Percentiles rank a stretch among this genome's conserved stretches.
These are phyloP conservation scores for Latheticus oryzae DNA, from an alignment of 2,888 invertebrate genomes.

Conservation along the genomic window DNA sequence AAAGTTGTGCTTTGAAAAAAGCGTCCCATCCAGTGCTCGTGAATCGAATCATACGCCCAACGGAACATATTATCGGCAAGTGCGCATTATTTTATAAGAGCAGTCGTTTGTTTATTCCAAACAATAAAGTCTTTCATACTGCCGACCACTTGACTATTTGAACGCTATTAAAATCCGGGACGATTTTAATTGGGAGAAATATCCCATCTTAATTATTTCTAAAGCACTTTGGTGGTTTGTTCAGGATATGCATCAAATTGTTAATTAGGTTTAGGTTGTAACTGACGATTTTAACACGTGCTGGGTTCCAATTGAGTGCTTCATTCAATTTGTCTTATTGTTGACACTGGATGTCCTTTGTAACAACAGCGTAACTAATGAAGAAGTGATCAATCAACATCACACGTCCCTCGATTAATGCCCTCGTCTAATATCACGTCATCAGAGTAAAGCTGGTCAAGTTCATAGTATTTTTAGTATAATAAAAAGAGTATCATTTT, in stretches of 20 bases:
- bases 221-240: slow-evolving; percentile 13
- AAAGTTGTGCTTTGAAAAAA: slow-evolving; percentile 27
- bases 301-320: slow-evolving; percentile 24
- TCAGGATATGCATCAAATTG: slow-evolving; percentile 22
- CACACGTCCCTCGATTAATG: slow-evolving; percentile 11
- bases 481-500: slow-evolving; percentile 34
- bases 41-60: slow-evolving; percentile 62
- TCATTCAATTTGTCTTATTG: slow-evolving; percentile 42
- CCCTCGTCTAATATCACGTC: slow-evolving; percentile 9
- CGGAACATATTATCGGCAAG: slow-evolving; percentile 60
- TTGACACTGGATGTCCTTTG: slow-evolving; percentile 41
- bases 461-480: slow-evolving; percentile 39
- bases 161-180: slow-evolving; percentile 49
- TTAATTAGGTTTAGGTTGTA: slow-evolving; percentile 32
- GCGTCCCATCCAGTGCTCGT: slow-evolving; percentile 28
- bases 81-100: slow-evolving; percentile 63
- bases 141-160: slow-evolving; percentile 57
- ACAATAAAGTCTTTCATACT: slow-evolving; percentile 61
- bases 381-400: slow-evolving; percentile 37
- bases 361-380: slow-evolving; percentile 38
- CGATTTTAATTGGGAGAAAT: slow-evolving; percentile 58
- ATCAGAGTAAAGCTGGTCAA: slow-evolving; percentile 35
- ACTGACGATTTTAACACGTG: slow-evolving; percentile 34
- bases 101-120: slow-evolving; percentile 60
- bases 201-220: slow-evolving; percentile 49